These are phyloP conservation scores for Drosophila nr. fundita DNA, from an alignment of 2,888 invertebrate genomes.

Conservation along the genomic window DNA sequence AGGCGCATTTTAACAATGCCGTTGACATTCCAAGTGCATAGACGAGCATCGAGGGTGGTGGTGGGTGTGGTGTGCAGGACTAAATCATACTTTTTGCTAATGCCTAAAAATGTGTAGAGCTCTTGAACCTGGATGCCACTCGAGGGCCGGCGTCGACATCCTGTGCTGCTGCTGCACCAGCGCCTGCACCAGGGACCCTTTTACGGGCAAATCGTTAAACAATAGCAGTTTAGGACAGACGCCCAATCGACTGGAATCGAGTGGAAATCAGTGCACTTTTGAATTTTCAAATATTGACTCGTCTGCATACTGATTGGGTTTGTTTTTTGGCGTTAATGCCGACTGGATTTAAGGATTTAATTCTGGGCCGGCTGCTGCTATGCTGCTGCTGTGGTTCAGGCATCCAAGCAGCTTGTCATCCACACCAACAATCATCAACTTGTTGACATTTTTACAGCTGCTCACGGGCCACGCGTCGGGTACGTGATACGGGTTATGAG, in stretches of 20 bases:
- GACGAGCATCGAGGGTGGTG: slow-evolving; percentile 15
- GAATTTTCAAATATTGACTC: slow-evolving; percentile 65
- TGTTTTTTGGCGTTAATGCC: slow-evolving; percentile 13
- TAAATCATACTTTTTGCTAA: slow-evolving; percentile 55
- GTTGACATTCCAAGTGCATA: slow-evolving; percentile 65
- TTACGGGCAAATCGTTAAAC: slow-evolving; percentile 69
- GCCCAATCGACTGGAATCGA: slow-evolving; percentile 49
- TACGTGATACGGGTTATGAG: slow-evolving; percentile 20
- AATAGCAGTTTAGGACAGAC: slow-evolving; percentile 58
- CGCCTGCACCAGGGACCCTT: slow-evolving; percentile 5
- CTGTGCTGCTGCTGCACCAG: slow-evolving; percentile 21
- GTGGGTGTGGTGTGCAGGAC: not conserved
- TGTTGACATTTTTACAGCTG: slow-evolving; percentile 71
- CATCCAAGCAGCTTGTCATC: slow-evolving; percentile 48
- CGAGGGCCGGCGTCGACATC: slow-evolving; percentile 52
- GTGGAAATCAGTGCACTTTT: slow-evolving; percentile 60
- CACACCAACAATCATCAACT: slow-evolving; percentile 70
- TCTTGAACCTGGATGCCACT: slow-evolving; percentile 64
- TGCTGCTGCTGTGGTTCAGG: not conserved
- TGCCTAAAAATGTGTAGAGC: slow-evolving; percentile 70
- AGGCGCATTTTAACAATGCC: slow-evolving; percentile 51
- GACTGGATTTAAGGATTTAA: slow-evolving; percentile 29
- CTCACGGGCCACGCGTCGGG: slow-evolving; percentile 23
- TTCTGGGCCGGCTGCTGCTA: slow-evolving; percentile 4
- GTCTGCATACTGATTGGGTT: slow-evolving; percentile 70